phyloP scores from a whole-genome alignment of 2,797 vertebrate species.

The Glossophaga mutica region DNA sequence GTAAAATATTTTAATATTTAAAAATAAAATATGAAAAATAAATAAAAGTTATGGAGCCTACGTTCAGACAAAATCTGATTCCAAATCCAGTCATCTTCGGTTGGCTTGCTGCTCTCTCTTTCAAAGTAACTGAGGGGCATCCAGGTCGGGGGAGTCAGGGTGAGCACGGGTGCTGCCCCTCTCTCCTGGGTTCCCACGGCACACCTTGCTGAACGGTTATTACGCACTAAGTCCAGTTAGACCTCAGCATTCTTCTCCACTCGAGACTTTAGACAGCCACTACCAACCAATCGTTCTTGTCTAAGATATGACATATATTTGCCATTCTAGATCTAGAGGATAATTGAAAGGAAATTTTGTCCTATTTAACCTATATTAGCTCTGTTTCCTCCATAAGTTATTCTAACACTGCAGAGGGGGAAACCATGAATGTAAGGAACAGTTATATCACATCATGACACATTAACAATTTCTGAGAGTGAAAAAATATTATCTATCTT shows the following conservation, averaged over 20 bases:
- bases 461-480: background rate
- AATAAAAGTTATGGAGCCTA: background rate
- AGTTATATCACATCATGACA: background rate
- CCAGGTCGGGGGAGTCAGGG: background rate
- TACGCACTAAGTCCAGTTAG: background rate
- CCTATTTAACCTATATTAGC: background rate
- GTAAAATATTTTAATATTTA: background rate
- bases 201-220: background rate
- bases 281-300: background rate
- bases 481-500: background rate
- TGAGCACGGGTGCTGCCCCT: accelerated
- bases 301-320: background rate
- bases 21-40: background rate
- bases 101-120: background rate
- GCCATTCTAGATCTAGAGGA: background rate
- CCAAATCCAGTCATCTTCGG: background rate
- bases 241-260: background rate
- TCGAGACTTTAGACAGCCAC: background rate
- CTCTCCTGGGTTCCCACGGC: background rate
- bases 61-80: background rate
- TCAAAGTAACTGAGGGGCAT: background rate
- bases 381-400: background rate
- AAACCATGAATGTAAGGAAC: background rate
- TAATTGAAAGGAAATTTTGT: background rate
- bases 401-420: background rate